These are phyloP conservation scores for Esox niger DNA, from an alignment of 2,113 vertebrate species.

Conservation along the genomic window DNA sequence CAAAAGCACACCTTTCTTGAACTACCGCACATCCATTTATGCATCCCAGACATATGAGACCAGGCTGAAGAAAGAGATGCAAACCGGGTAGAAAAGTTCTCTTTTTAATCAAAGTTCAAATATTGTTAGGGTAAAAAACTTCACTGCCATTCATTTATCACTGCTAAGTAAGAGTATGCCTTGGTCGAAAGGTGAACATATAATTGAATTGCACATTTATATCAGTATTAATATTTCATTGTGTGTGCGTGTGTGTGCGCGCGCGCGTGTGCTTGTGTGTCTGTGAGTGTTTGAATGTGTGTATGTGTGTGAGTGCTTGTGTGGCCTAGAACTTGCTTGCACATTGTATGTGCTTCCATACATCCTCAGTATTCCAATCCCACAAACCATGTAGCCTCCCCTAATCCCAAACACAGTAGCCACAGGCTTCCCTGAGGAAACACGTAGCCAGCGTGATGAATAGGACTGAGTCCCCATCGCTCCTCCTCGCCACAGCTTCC, in stretches of 20 bases:
- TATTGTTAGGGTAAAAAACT: not conserved
- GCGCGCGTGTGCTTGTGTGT: not conserved
- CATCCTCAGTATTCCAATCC: not conserved
- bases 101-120: not conserved
- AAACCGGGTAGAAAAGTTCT: not conserved
- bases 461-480: not conserved
- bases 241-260: too few relatives aligned
- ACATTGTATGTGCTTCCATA: too few relatives aligned
- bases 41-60: too few relatives aligned
- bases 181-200: too few relatives aligned
- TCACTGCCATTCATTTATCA: too few relatives aligned
- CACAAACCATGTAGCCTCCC: not conserved
- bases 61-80: too few relatives aligned
- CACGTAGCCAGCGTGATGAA: not conserved
- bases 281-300: not conserved
- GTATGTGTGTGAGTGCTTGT: not conserved
- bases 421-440: not conserved
- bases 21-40: too few relatives aligned
- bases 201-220: too few relatives aligned
- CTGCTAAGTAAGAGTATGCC: too few relatives aligned
- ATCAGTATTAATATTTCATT: too few relatives aligned
- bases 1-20: too few relatives aligned
- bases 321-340: not conserved
- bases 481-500: not conserved
- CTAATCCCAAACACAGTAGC: not conserved